These are phyloP conservation scores for Myrmecophaga tridactyla DNA, from an alignment of 2,113 vertebrate species.

Conservation along the genomic window DNA sequence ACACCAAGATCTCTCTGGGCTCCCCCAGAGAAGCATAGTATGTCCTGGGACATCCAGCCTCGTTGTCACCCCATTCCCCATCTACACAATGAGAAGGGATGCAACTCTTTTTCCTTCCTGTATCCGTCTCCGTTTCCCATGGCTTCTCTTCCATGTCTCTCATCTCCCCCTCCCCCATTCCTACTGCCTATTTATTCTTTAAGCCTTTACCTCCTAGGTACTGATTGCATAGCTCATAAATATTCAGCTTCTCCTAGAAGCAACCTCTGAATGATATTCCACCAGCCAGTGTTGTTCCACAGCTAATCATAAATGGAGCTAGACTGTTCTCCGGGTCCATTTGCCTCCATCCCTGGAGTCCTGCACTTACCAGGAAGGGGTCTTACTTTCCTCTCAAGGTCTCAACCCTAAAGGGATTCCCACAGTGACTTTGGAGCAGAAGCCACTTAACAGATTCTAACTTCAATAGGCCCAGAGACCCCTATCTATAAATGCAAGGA, in stretches of 20 bases:
- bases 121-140: neutral
- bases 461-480: neutral
- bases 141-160: neutral
- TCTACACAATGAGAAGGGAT: neutral
- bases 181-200: constrained; percentile 27
- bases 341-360: neutral
- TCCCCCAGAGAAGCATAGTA: neutral
- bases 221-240: constrained; percentile 65
- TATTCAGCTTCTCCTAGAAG: constrained; percentile 63
- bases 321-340: neutral
- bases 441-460: neutral
- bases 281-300: neutral
- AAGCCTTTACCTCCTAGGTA: constrained; percentile 43
- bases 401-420: constrained; percentile 13
- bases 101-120: neutral
- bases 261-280: constrained; percentile 21
- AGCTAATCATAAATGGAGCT: constrained; percentile 22
- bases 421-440: neutral
- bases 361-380: neutral
- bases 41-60: neutral
- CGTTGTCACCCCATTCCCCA: neutral
- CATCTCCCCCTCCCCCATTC: neutral
- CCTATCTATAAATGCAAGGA: neutral
- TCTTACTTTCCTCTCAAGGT: neutral
- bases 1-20: neutral